phyloP scores from a whole-genome alignment of 2,797 vertebrate genomes.

The Thunnus albacares region DNA sequence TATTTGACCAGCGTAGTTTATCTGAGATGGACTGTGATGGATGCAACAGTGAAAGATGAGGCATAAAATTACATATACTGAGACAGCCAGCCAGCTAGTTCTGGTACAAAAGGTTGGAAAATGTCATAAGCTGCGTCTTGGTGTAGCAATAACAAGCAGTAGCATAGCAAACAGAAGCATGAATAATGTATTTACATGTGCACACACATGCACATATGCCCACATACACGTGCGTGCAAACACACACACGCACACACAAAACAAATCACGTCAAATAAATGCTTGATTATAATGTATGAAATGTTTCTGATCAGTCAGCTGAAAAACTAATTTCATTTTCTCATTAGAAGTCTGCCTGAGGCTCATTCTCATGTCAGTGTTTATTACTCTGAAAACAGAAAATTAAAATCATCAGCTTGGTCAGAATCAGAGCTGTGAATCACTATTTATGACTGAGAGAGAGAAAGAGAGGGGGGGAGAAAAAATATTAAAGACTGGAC shows the following conservation, averaged over 20 bases:
- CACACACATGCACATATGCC: conserved; percentile 27
- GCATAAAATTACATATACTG: conserved; percentile 56
- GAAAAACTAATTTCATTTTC: conserved; percentile 99
- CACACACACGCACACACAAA: conserved; percentile 53
- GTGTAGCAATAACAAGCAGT: conserved; percentile 73
- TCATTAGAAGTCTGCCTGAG: conserved; percentile 95
- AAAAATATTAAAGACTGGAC: conserved; percentile 77
- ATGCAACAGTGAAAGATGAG: conserved; percentile 70
- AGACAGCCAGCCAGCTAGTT: conserved; percentile 56
- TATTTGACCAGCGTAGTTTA: conserved; percentile 59
- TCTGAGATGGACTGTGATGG: conserved; percentile 59
- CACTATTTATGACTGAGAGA: conserved; percentile 79
- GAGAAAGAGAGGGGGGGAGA: conserved; percentile 29
- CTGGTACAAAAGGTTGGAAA: conserved; percentile 75
- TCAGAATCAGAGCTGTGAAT: conserved; percentile 87
- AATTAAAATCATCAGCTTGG: conserved; percentile 97
- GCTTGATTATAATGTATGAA: conserved; percentile 99
- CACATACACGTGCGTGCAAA: background rate
- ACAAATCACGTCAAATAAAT: conserved; percentile 90
- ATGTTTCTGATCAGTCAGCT: conserved; percentile 99
- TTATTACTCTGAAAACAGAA: conserved; percentile 97
- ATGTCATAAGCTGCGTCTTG: conserved; percentile 72
- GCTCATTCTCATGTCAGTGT: conserved; percentile 97
- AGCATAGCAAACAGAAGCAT: conserved; percentile 67
- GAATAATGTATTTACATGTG: conserved; percentile 78